These are phyloP conservation scores for Pachydiplax longipennis DNA, from an alignment of 2,888 invertebrate species.

Conservation along the genomic window DNA sequence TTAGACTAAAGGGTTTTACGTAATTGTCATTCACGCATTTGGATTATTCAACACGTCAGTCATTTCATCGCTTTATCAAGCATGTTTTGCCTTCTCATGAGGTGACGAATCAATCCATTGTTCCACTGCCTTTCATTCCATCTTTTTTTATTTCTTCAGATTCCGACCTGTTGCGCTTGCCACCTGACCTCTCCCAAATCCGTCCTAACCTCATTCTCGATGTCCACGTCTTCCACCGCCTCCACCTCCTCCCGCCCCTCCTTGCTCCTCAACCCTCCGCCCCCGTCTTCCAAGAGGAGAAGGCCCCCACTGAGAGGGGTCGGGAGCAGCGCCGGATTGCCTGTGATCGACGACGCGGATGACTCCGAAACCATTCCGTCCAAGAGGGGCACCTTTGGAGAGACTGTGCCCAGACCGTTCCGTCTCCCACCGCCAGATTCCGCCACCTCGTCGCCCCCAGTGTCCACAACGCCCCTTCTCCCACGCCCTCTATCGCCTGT, in stretches of 20 bases:
- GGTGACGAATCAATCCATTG: no score
- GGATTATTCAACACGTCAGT: no score
- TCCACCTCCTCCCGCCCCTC: constrained; percentile 49
- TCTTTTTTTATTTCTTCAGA: constrained; percentile 59
- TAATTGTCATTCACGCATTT: no score
- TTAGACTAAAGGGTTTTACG: no score
- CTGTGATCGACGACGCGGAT: constrained; percentile 31
- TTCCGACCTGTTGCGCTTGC: constrained; percentile 83
- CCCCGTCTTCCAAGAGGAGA: constrained; percentile 47
- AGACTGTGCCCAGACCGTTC: not conserved
- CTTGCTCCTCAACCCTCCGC: constrained; percentile 48
- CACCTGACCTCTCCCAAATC: constrained; percentile 73
- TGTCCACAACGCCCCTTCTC: constrained; percentile 45
- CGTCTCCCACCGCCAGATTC: not conserved
- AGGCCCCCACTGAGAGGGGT: constrained; percentile 41
- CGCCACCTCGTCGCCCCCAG: constrained; percentile 16
- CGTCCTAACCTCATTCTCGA: constrained; percentile 50
- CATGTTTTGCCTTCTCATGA: no score
- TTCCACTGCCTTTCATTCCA: not conserved
- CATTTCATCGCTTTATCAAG: no score
- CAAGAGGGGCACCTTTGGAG: constrained; percentile 11
- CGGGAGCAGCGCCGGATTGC: constrained; percentile 28
- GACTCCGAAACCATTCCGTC: constrained; percentile 45
- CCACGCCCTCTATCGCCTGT: constrained; percentile 27
- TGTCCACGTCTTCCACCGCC: constrained; percentile 45